Conservation (phyloP, 2,888 invertebrate species). For the Ophioninae sp. region DNA sequence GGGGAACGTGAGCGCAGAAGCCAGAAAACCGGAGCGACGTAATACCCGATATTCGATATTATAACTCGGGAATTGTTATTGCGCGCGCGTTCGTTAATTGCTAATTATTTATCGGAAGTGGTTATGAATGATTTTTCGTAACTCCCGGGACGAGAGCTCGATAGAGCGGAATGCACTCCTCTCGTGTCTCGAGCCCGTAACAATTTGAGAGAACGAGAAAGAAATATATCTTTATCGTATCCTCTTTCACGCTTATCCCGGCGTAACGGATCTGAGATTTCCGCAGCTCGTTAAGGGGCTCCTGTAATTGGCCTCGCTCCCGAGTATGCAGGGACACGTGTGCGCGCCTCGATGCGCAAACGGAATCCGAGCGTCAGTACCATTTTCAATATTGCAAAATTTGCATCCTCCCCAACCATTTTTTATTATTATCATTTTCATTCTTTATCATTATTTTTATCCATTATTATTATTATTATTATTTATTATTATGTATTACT, state of each 20-base stretch:
- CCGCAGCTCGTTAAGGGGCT: constrained; percentile 66
- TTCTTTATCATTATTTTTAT: too few species aligned
- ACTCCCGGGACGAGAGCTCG: neutral
- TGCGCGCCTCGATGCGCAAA: neutral
- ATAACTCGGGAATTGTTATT: constrained; percentile 36
- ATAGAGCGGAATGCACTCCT: neutral
- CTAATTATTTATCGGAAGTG: constrained; percentile 62
- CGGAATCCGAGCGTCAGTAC: neutral
- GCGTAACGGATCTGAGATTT: constrained; percentile 62
- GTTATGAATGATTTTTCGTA: constrained; percentile 27
- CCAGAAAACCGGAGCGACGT: constrained; percentile 45
- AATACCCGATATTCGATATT: constrained; percentile 53
- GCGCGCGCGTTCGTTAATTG: constrained; percentile 57
- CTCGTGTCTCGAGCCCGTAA: constrained; percentile 53
- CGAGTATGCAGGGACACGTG: constrained; percentile 23
- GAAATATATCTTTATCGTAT: constrained; percentile 62
- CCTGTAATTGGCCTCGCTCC: constrained; percentile 57
- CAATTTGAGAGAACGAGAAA: constrained; percentile 60
- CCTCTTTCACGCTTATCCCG: constrained; percentile 68
- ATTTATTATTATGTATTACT: too few species aligned
- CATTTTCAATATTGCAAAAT: too few species aligned
- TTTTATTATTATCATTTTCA: too few species aligned
- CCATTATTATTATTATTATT: too few species aligned
- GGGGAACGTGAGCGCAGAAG: constrained; percentile 8
- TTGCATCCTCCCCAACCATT: too few species aligned